Conservation (phyloP, 2,113 vertebrate species). For the Mobula birostris region DNA sequence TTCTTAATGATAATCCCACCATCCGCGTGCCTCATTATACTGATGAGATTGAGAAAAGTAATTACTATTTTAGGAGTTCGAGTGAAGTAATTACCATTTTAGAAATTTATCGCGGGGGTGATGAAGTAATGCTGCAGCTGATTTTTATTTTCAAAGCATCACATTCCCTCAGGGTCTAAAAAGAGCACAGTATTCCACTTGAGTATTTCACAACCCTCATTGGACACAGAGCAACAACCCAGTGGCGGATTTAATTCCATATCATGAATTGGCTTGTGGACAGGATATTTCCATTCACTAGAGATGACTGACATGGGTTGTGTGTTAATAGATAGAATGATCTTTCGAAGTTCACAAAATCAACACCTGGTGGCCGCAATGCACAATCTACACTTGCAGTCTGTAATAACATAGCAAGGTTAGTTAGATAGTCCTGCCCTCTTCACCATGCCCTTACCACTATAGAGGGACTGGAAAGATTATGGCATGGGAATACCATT, state of each 20-base stretch:
- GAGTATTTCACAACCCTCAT: not conserved
- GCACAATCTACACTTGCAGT: not conserved
- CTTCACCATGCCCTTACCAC: not conserved
- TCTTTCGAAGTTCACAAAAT: not conserved
- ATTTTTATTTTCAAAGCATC: not conserved
- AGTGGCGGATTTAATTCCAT: not conserved
- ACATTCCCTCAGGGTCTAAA: not conserved
- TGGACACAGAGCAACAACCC: not conserved
- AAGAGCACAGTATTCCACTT: not conserved
- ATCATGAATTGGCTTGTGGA: not conserved
- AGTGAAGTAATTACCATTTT: constrained; percentile 12
- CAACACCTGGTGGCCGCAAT: not conserved
- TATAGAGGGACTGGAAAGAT: not conserved
- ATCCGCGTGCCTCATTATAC: not conserved
- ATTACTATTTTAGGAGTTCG: not conserved
- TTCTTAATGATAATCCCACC: not conserved
- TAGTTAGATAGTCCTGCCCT: not conserved
- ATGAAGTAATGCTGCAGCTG: not conserved
- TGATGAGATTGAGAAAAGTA: not conserved
- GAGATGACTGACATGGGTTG: not conserved
- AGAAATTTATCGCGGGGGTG: not conserved
- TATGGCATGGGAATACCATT: not conserved
- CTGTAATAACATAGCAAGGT: not conserved
- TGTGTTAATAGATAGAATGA: not conserved
- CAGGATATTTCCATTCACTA: not conserved